A percentile compares a stretch with the other conserved stretches of the same genome.
Evolutionary conservation across 2,888 invertebrate genomes (phyloP).

Genomic region (Phortica magna): DNA sequence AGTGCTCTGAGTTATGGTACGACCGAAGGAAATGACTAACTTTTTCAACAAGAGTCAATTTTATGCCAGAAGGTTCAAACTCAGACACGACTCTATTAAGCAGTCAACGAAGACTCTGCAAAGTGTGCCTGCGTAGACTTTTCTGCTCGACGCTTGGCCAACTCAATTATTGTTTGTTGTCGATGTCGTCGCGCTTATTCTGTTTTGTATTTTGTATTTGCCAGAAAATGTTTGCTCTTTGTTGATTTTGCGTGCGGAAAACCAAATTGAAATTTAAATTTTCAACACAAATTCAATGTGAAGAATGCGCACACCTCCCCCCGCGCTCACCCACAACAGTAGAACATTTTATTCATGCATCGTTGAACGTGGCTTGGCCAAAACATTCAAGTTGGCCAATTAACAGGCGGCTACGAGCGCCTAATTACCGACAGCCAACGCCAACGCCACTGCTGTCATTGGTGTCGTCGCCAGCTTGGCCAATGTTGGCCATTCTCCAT

Average conservation of each 20-base stretch:
- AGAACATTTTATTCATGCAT: neutral
- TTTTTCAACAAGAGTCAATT: too few relatives aligned
- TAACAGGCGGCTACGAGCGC: neutral
- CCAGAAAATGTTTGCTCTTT: neutral
- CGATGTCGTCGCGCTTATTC: neutral
- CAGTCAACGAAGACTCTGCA: too few relatives aligned
- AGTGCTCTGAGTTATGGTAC: neutral
- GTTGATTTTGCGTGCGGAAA: slow-evolving; percentile 17
- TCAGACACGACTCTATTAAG: too few relatives aligned
- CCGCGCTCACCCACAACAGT: neutral
- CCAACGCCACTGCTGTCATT: slow-evolving; percentile 3
- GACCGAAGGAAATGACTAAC: too few relatives aligned
- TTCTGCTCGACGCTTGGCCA: neutral
- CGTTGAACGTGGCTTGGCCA: neutral
- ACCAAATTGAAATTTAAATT: slow-evolving; percentile 34
- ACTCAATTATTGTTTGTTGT: slow-evolving; percentile 13
- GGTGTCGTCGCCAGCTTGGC: neutral
- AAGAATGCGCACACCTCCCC: neutral
- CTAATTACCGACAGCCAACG: neutral
- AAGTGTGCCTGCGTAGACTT: too few relatives aligned
- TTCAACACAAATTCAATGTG: slow-evolving; percentile 6
- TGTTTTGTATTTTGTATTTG: neutral
- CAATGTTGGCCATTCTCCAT: neutral
- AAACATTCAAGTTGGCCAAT: neutral
- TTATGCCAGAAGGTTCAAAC: too few relatives aligned